Evolutionary conservation across 1,140 invertebrate species (phyloP), one percentile per base, ranked within the genome.

Genomic region (Subanguina moxae): DNA sequence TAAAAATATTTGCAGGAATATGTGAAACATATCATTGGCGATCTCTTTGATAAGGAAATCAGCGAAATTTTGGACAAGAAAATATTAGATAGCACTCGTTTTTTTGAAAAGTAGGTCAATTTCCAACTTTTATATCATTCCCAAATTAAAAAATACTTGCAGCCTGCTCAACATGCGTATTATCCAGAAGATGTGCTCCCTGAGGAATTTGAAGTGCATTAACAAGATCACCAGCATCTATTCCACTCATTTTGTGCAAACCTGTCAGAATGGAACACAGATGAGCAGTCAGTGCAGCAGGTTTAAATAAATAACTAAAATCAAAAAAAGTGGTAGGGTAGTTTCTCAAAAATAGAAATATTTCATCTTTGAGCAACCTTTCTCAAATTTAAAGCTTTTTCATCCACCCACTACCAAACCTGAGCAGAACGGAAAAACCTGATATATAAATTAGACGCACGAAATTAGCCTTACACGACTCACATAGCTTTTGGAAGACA

Each of bases 91-190:
- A 70, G 73, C 62, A 48, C 65, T 19, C 43, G 70, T 21, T 76
- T 79, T 25, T 77, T 79, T 46, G 75, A 77, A 28, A 73, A 76
- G 75, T 77, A 38, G 13, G 45, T 78, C 17, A 52, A 7, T 21
- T 1, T 57, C n/a, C 0, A 0, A 28, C 23, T 28, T 64, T 52
- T 72, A 48, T 21, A 11, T 17, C 13, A 38, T 62, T 62, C 15
- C 25, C 17, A 7, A 15, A 52, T 52, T 7, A 3, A 19, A 7
- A 13, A n/a, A 23, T 66, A n/a, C 30, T 5, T 74, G 63, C 45
- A 75, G 74, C 56, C 21, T 74, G 19, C 38, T 76, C n/a, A 57
- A 72, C 21, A 32, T 52, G 19, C 58, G 77, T 1, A 62, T 77
- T 56, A 56, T 77, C 19, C 38, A 62, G 15, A 73, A 71, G 57